Evolutionary conservation across 2,113 vertebrate species (phyloP), one percentile per base, ranked within the genome.

Genomic region (Mola mola): DNA sequence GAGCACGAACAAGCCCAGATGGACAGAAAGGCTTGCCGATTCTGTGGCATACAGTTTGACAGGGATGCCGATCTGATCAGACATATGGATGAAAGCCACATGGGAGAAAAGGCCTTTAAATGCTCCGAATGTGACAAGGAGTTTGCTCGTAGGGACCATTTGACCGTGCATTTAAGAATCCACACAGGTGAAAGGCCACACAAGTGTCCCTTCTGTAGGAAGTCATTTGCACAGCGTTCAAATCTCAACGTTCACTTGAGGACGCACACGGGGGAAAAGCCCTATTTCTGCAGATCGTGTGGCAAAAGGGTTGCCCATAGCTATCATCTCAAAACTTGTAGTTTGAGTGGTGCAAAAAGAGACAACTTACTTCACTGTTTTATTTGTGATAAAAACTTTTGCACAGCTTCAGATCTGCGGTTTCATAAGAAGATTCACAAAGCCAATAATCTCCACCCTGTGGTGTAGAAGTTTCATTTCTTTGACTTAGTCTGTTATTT

Each of bases 201-300:
- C 31, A 36, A 13, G 21, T 47, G 57, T 26, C 15, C 31, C 10
- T 19, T 19, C 42, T 60, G 57, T 25, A 2, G 6, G 7, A 60
- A 47, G 3, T 42, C 36, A 1, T 63, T 63, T 22, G 2, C 47
- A 12, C 46, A 63, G 5, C 38, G 15, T 1, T 63, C 60, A 11
- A 63, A 63, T 25, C 47, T 63, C 37, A 51, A 51, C 8, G 60
- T 51, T 13, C 60, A 64, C 21, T 1, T 43, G 10, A 15, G 61
- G 38, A 10, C 1, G 11, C 60, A 51, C 60, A 51, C 47, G 1
- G 26, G 73, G 10, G 61, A 60, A 20, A 77, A 66, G 43, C 56
- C 67, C 0, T 72, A 66, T n/a, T 66, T 56, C 6, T 72, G 75
- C 50, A 31, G 37, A 4, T 8, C 19, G 0, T 72, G 67, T 20